Percentiles rank a stretch among this genome's conserved stretches.
phyloP scores from a whole-genome alignment of 1,140 invertebrate genomes.

The Drosophila novamexicana region DNA sequence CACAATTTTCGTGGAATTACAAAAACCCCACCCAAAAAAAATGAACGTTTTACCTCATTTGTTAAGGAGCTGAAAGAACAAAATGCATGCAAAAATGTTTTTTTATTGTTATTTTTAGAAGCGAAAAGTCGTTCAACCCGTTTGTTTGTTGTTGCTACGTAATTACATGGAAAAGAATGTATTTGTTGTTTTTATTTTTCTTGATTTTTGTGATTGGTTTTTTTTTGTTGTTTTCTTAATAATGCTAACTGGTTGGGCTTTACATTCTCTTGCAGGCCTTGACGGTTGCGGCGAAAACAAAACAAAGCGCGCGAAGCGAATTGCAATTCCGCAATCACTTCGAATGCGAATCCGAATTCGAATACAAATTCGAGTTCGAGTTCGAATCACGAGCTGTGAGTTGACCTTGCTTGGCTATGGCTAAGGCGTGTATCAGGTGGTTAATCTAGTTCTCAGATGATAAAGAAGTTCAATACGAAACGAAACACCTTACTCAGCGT shows the following conservation, averaged over 20 bases:
- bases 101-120: conserved; percentile 36
- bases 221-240: conserved; percentile 13
- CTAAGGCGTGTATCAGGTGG: not conserved
- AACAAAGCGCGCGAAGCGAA: conserved; percentile 41
- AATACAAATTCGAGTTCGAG: not conserved
- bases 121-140: conserved; percentile 66
- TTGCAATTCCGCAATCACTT: conserved; percentile 64
- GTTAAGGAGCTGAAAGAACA: conserved; percentile 11
- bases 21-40: conserved; percentile 24
- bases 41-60: conserved; percentile 9
- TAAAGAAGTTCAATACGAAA: conserved; percentile 74
- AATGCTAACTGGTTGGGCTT: conserved; percentile 31
- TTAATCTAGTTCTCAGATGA: conserved; percentile 26
- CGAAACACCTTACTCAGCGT: conserved; percentile 67
- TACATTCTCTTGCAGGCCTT: conserved; percentile 76
- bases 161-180: conserved; percentile 65
- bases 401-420: conserved; percentile 44
- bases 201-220: conserved; percentile 33
- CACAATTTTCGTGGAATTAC: not conserved
- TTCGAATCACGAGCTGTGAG: not conserved
- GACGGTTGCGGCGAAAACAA: conserved; percentile 23
- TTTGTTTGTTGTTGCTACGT: conserved; percentile 65
- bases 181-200: conserved; percentile 36
- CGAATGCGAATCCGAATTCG: conserved; percentile 1
- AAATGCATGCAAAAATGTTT: conserved; percentile 23